Base-by-base conservation (phyloP, 2,113 vertebrate genomes). In the Tonatia bakeri region DNA sequence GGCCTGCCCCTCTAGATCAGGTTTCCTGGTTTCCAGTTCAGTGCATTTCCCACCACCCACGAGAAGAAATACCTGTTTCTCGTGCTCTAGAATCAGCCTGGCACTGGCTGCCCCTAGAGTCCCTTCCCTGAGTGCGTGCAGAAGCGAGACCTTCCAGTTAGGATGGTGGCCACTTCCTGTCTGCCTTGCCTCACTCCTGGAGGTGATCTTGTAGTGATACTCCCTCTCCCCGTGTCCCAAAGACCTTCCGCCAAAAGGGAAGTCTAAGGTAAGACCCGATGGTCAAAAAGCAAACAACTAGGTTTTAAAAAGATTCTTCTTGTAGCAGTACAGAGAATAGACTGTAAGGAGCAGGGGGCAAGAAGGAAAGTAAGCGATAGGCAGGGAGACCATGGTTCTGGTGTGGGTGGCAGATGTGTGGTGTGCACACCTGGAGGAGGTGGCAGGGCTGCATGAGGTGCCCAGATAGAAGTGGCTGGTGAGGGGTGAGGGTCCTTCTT, bases 51-150 rank as follows among this genome's bases (percentile, higher is more conserved):
- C 33, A 15, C 24, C 72, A 36, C 10, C 10, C n/a, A 1, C 31
- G 17, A 43, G 26, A 31, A 40, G n/a, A 47, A 45, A 45, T 10
- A 8, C 10, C 52, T n/a, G 54, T 22, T 33, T n/a, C 47, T 52
- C 28, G 17, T 3, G 36, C 38, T 64, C 16, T 43, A 1, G 26
- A 59, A 26, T 15, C 40, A 40, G 56, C 6, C 31, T 12, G 7
- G 45, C 17, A 2, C 76, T 1, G 14, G 12, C 20, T 19, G 80
- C 14, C 11, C 5, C 20, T 15, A 13, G 3, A 14, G 43, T 73
- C 14, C 26, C 31, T 79, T 38, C 19, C 2, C 4, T 5, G 5
- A 15, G 7, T 38, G 9, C 14, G 2, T 3, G 3, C 13, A 20
- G 36, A 24, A 64, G 43, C 38, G 85, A 50, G 43, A 45, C 43